phyloP scores from a whole-genome alignment of 2,113 vertebrate species.

The Otolemur garnettii region DNA sequence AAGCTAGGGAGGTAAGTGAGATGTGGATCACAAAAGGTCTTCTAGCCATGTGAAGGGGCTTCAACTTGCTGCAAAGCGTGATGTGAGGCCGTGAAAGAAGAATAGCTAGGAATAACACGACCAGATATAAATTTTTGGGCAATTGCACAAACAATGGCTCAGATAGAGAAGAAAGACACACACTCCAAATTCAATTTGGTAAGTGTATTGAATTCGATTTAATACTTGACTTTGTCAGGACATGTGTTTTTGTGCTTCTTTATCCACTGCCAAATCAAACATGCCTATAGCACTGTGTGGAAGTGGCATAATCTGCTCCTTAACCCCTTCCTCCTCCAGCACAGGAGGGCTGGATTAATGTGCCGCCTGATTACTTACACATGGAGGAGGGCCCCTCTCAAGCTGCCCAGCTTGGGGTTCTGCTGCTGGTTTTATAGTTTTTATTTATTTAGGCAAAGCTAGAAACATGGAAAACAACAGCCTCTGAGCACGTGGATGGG shows the following conservation, averaged over 20 bases:
- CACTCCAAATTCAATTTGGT: constrained; percentile 65
- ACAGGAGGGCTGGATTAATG: constrained; percentile 26
- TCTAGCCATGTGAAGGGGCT: background rate
- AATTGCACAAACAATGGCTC: constrained; percentile 53
- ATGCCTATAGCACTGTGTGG: constrained; percentile 67
- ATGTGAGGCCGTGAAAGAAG: background rate
- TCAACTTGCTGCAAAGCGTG: background rate
- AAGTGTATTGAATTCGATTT: constrained; percentile 71
- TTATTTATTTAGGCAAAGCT: constrained; percentile 66
- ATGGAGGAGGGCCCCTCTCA: background rate
- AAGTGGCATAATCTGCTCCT: constrained; percentile 64
- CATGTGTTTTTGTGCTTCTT: constrained; percentile 75
- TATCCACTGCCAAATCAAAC: constrained; percentile 82
- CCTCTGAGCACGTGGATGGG: constrained; percentile 51
- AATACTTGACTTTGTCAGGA: constrained; percentile 79
- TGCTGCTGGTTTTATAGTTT: constrained; percentile 57
- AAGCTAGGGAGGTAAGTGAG: background rate
- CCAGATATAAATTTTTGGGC: constrained; percentile 57
- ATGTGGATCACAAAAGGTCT: background rate
- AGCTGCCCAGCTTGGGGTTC: constrained; percentile 47
- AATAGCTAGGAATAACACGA: background rate
- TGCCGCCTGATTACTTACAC: constrained; percentile 25
- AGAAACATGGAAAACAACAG: constrained; percentile 71
- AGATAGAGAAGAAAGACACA: constrained; percentile 62
- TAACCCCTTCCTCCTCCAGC: constrained; percentile 71